Base-by-base conservation (phyloP, 53 echinoderm and acorn worm species). In the Temnopleurus reevesii region DNA sequence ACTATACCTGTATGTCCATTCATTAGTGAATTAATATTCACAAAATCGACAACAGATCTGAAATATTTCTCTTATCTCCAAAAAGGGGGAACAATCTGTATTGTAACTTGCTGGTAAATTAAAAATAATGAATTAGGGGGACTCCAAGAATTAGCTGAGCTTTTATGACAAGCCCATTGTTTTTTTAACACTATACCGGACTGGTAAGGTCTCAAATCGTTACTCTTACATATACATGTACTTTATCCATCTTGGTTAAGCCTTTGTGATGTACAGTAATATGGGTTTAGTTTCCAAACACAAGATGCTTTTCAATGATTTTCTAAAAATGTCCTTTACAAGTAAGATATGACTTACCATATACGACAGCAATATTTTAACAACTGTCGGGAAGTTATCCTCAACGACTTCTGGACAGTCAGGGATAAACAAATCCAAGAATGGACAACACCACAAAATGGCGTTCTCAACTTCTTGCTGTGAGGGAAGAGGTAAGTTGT, bases 391-490 rank as follows among this genome's bases (percentile, higher is more conserved):
- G 41, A 71, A 71, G 43, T 71, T 71, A 41, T 71, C 71, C 41
- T 71, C 71, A 2, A 71, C 43, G 1, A 71, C 71, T 36, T 71
- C 71, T 21, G 43, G 43, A 71, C 43, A 64, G 19, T 64, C 35
- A 1, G 36, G 36, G 33, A 64, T 18, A 41, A 38, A n/a, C 0
- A 21, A 8, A 34, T 71, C 71, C 43, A 41, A 41, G 43, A 71
- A 71, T 21, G 71, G 43, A 66, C 71, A 71, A 4, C 36, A 41
- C 38, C 36, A 71, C 71, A 71, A 71, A 41, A 71, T 43, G 43
- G 71, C 21, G 23, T 41, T 71, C 71, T 71, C 71, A 2, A 71
- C 43, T 2, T 71, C 71, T 71, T 71, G 71, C 43, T 71, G 79
- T 15, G 28, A 49, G 8, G 79, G 23, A 47, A 79, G 51, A 49